These are phyloP conservation scores for Prionace glauca DNA, from an alignment of 2,797 vertebrate species.

Conservation along the genomic window DNA sequence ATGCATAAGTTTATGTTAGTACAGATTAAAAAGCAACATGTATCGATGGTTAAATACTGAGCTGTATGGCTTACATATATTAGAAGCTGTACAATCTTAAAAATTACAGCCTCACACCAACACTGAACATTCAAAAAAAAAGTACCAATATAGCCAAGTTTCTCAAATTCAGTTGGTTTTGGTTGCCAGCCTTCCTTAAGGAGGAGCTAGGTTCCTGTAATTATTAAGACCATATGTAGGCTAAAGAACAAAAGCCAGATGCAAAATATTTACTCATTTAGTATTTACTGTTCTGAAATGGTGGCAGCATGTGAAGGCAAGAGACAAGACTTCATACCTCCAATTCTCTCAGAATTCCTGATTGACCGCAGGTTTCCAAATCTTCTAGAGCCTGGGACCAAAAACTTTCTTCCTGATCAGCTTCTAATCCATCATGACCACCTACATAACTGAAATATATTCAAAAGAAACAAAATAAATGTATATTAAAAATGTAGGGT, in stretches of 20 bases:
- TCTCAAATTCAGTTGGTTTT: conserved; percentile 83
- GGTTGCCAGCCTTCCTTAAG: conserved; percentile 84
- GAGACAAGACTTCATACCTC: conserved; percentile 69
- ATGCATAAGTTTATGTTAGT: not conserved
- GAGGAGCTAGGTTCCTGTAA: conserved; percentile 64
- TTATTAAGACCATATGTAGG: conserved; percentile 63
- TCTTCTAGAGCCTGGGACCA: conserved; percentile 98
- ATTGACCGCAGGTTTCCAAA: conserved; percentile 94
- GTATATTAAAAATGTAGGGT: not conserved
- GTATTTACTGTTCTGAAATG: not conserved
- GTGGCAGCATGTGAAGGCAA: not conserved
- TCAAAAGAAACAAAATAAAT: not conserved
- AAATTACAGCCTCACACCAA: conserved; percentile 23
- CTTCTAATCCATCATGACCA: conserved; percentile 76
- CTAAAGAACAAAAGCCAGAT: conserved; percentile 45
- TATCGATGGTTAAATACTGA: not conserved
- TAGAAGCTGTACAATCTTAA: conserved; percentile 11
- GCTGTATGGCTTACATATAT: not conserved
- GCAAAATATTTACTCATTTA: conserved; percentile 46
- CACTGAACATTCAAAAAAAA: conserved; percentile 10
- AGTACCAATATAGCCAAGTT: conserved; percentile 84
- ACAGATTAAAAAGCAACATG: not conserved
- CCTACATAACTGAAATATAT: conserved; percentile 69
- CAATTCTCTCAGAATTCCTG: conserved; percentile 92
- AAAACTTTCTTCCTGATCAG: conserved; percentile 96